These are phyloP conservation scores for Echeneis naucrates DNA, from an alignment of 2,797 vertebrate genomes.

Conservation along the genomic window DNA sequence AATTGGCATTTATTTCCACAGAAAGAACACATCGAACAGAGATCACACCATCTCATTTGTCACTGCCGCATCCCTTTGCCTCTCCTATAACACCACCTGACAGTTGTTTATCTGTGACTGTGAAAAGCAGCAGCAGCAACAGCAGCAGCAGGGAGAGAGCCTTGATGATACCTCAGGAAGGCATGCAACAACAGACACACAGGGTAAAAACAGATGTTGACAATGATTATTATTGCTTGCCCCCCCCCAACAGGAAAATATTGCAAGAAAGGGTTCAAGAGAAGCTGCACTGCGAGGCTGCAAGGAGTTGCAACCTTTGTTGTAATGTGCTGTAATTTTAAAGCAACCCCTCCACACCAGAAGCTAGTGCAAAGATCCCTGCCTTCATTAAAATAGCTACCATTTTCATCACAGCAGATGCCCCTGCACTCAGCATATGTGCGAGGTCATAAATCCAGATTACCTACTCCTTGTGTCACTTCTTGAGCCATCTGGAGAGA, in stretches of 20 bases:
- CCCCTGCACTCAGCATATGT: conserved; percentile 80
- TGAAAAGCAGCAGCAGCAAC: conserved; percentile 22
- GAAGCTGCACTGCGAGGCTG: neutral
- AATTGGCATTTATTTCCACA: conserved; percentile 19
- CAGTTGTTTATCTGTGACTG: conserved; percentile 42
- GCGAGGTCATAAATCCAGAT: conserved; percentile 84
- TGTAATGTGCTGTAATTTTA: conserved; percentile 46
- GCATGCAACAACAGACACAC: conserved; percentile 2
- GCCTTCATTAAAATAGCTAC: conserved; percentile 66
- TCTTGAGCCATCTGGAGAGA: conserved; percentile 81
- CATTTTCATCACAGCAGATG: conserved; percentile 77
- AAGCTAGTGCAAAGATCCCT: conserved; percentile 46
- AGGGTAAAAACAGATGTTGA: conserved; percentile 3
- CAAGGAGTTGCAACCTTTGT: conserved; percentile 41
- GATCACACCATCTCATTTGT: conserved; percentile 2
- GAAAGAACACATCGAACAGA: neutral
- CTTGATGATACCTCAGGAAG: neutral
- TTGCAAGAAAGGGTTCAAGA: neutral
- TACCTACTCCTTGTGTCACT: conserved; percentile 73
- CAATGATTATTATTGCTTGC: neutral
- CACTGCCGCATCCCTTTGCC: neutral
- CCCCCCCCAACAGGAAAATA: neutral
- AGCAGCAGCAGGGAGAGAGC: conserved; percentile 5
- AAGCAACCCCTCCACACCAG: neutral
- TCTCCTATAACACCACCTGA: conserved; percentile 28